These are phyloP conservation scores for Polymixis lichenea DNA, from an alignment of 2,888 invertebrate genomes.

Conservation along the genomic window DNA sequence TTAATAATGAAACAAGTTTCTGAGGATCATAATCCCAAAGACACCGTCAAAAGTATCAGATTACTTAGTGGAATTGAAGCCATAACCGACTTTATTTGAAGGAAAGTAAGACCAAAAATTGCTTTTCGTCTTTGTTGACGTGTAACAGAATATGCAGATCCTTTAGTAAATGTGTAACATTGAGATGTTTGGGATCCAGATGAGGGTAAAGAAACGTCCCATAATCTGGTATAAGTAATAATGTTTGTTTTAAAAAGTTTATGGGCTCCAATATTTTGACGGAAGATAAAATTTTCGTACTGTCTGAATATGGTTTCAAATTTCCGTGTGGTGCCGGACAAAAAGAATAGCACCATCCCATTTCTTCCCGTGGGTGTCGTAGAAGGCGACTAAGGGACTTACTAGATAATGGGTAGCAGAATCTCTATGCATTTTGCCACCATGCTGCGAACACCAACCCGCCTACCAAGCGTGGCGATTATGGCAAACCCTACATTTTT, in stretches of 20 bases:
- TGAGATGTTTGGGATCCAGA: conserved; percentile 42
- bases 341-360: too few relatives aligned
- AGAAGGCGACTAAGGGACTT: too few relatives aligned
- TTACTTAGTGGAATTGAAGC: conserved; percentile 48
- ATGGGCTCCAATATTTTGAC: neutral
- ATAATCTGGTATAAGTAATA: conserved; percentile 14
- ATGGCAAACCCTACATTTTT: too few relatives aligned
- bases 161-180: conserved; percentile 47
- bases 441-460: too few relatives aligned
- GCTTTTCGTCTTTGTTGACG: neutral
- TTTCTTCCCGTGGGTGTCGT: too few relatives aligned
- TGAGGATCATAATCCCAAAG: conserved; percentile 56
- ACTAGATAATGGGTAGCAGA: too few relatives aligned
- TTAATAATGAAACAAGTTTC: conserved; percentile 60
- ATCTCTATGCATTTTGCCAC: too few relatives aligned
- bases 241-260: conserved; percentile 8
- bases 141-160: conserved; percentile 49
- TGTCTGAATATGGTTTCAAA: too few relatives aligned
- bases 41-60: conserved; percentile 62
- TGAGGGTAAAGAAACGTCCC: conserved; percentile 24
- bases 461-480: too few relatives aligned
- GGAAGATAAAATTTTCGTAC: neutral
- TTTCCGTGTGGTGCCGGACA: too few relatives aligned
- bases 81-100: conserved; percentile 40
- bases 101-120: conserved; percentile 27